Conservation (phyloP, 2,113 vertebrate genomes). For the Lanius collurio region DNA sequence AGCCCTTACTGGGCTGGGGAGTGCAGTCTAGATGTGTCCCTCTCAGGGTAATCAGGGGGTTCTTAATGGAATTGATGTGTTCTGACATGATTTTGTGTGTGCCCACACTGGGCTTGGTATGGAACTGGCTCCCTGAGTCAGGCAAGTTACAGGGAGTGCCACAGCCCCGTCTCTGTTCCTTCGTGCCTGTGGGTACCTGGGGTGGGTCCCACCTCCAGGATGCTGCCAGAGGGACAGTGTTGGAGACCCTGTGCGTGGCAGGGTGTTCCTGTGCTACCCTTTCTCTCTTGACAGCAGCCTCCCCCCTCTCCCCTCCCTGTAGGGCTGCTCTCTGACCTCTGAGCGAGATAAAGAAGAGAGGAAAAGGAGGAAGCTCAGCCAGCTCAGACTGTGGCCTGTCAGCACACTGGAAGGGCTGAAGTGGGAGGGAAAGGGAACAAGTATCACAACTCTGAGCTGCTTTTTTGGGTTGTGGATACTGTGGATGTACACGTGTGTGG, state of each 20-base stretch:
- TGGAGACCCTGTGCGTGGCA: neutral
- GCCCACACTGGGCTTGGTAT: rapidly evolving
- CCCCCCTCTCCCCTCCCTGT: too few relatives aligned
- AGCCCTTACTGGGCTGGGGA: neutral
- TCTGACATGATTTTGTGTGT: neutral
- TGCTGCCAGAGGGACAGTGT: too few relatives aligned
- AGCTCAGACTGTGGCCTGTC: neutral
- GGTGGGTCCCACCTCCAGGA: rapidly evolving
- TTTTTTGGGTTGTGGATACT: neutral
- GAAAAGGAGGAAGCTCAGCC: neutral
- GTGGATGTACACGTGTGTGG: rapidly evolving
- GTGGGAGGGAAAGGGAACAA: neutral
- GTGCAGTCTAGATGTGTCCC: neutral
- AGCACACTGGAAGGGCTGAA: neutral
- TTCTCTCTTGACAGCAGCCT: rapidly evolving
- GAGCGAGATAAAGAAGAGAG: neutral
- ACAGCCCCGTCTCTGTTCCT: too few relatives aligned
- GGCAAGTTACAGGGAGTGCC: neutral
- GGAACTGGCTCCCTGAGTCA: neutral
- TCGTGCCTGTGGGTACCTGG: neutral
- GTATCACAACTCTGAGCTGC: neutral
- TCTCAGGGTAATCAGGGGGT: neutral
- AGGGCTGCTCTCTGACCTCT: neutral
- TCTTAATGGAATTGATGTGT: neutral
- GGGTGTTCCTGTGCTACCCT: rapidly evolving